Base-by-base conservation (phyloP, 37 sponge, comb jelly and placozoan species). In the Ianthella basta region DNA sequence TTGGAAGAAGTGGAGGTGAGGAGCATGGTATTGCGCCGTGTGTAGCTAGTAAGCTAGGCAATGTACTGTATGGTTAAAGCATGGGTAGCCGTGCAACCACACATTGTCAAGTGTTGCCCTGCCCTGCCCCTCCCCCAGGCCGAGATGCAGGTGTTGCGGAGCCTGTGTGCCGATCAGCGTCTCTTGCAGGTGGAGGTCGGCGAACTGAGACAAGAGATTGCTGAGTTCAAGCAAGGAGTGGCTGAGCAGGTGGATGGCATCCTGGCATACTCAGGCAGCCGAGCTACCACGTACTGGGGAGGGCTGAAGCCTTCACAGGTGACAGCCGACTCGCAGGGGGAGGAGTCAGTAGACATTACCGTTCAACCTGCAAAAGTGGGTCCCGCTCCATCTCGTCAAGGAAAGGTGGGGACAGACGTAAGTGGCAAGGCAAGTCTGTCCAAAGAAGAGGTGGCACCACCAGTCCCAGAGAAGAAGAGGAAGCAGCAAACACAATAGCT, bases 171-270 rank as follows among this genome's bases (percentile, higher is more conserved):
- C 23, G 32, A 74, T 19, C 80, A 87, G 32, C 84, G 84, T 21
- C 15, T 63, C 61, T 66, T 84, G 82, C 66, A 83, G 33, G 70
- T 75, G 14, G 93, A 92, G 30, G 32, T 32, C 2, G 34, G 39
- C 23, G 87, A 89, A n/a, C 53, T 89, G 50, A 39, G 32, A 5
- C 18, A 25, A 8, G 79, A 80, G 38, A 84, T 92, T 65, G 56
- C 39, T 4, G 89, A 89, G 81, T 89, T 84, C 35, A 79, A 65
- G 54, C 44, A 40, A 0, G 93, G 90, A 0, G 40, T 92, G 19
- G 84, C 54, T 53, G 90, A 86, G 36, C 93, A 92, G 41, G 85
- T 92, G 16, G 44, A 75, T 15, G 40, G 40, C 37, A 75, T 36
- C 44, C 18, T 75, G 23, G 25, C 37, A 0, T 29, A 27, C 64